Percentiles rank a stretch among this genome's conserved stretches.
phyloP scores from a whole-genome alignment of 2,113 vertebrate species.

The Ancistrus triradiatus region DNA sequence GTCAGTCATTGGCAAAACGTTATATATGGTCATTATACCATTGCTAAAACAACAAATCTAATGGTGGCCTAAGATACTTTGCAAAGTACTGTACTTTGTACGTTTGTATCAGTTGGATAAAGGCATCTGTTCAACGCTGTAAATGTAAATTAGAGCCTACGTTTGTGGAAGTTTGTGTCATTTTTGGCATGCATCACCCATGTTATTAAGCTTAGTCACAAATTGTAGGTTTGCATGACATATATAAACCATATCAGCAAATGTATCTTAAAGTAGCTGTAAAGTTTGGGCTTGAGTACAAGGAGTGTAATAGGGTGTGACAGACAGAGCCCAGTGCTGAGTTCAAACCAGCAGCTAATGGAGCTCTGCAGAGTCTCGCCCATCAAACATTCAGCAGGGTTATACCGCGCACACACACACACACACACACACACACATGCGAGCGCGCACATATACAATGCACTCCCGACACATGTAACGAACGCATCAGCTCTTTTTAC shows the following conservation, averaged over 20 bases:
- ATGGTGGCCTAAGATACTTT: too few relatives aligned
- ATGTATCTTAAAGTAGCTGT: not conserved
- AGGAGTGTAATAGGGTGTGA: constrained; percentile 58
- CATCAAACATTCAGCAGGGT: constrained; percentile 40
- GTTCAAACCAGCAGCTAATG: constrained; percentile 42
- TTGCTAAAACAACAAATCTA: too few relatives aligned
- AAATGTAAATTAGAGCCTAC: too few relatives aligned
- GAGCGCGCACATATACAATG: not conserved
- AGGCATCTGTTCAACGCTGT: too few relatives aligned
- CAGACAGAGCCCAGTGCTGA: constrained; percentile 60
- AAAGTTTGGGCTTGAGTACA: constrained; percentile 44
- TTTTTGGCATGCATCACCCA: not conserved
- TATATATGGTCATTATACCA: too few relatives aligned
- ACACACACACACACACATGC: constrained; percentile 3
- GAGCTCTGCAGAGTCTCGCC: constrained; percentile 29
- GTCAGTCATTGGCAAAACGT: too few relatives aligned
- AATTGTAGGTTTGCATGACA: not conserved
- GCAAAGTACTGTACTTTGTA: too few relatives aligned
- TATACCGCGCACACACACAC: constrained; percentile 9
- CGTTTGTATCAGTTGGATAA: too few relatives aligned
- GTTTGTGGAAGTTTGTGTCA: not conserved
- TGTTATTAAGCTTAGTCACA: not conserved
- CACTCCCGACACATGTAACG: too few relatives aligned
- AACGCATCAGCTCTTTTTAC: constrained; percentile 21
- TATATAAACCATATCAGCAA: not conserved